Percentiles rank a stretch among this genome's conserved stretches.
phyloP scores from a whole-genome alignment of 2,113 vertebrate genomes.

The Deroptyus accipitrinus region DNA sequence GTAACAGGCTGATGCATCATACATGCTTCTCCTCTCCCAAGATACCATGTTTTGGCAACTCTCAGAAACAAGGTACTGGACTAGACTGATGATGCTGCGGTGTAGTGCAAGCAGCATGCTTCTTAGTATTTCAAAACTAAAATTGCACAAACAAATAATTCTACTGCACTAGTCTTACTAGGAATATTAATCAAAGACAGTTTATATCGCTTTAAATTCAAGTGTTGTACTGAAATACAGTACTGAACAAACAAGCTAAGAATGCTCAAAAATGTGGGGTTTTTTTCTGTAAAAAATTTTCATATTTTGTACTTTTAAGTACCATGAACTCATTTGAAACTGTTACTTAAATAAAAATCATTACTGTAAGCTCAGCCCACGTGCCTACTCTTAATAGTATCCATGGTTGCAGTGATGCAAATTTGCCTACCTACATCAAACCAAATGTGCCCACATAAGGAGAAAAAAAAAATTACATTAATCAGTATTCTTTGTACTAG shows the following conservation, averaged over 20 bases:
- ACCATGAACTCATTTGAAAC: slow-evolving; percentile 47
- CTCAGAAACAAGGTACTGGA: neutral
- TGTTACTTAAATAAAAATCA: slow-evolving; percentile 65
- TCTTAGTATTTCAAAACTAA: neutral
- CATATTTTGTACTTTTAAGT: slow-evolving; percentile 39
- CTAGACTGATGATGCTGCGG: neutral
- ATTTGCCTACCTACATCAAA: slow-evolving; percentile 74
- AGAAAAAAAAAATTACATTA: slow-evolving; percentile 59
- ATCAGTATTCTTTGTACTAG: slow-evolving; percentile 50
- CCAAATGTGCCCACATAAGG: slow-evolving; percentile 67
- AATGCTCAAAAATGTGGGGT: neutral
- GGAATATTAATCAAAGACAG: neutral
- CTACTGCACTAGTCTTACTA: neutral
- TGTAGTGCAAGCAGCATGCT: neutral
- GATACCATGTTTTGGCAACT: neutral
- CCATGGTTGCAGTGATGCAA: slow-evolving; percentile 81
- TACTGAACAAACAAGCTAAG: neutral
- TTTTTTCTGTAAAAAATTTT: neutral
- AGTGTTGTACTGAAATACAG: neutral
- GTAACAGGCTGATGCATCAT: neutral
- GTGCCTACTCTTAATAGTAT: slow-evolving; percentile 75
- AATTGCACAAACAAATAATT: neutral
- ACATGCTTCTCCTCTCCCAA: neutral
- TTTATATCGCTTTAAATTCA: neutral
- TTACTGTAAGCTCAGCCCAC: slow-evolving; percentile 66